Percentiles rank a stretch among this genome's conserved stretches.
phyloP scores from a whole-genome alignment of 1,140 invertebrate species.

The Heliconius hermathena region DNA sequence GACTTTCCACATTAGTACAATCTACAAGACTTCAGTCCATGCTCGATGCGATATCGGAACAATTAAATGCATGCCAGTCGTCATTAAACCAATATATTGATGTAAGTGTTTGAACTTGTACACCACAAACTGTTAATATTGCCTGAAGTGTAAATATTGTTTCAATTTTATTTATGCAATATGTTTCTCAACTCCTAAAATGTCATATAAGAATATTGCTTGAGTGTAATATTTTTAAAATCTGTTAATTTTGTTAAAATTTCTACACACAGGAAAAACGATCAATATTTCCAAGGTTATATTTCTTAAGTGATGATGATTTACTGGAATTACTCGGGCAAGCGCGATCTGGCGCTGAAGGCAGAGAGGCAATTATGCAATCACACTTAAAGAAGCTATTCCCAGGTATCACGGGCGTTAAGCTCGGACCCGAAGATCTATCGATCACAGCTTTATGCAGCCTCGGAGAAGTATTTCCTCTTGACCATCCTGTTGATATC shows the following conservation, averaged over 20 bases:
- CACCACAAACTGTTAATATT: background rate
- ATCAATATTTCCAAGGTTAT: conserved; percentile 95
- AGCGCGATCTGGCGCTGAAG: conserved; percentile 82
- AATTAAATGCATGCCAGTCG: conserved; percentile 95
- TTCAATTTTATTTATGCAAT: background rate
- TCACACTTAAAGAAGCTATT: conserved; percentile 97
- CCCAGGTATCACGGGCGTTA: conserved; percentile 86
- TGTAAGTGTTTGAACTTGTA: conserved; percentile 79
- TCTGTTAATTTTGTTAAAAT: background rate
- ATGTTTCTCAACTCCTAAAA: background rate
- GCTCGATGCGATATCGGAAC: conserved; percentile 91
- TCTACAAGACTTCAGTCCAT: conserved; percentile 89
- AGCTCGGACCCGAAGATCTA: conserved; percentile 65
- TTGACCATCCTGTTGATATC: conserved; percentile 90
- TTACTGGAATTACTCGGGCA: conserved; percentile 96
- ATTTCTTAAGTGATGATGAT: conserved; percentile 98
- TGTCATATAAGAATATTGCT: conserved; percentile 33
- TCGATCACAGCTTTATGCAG: conserved; percentile 79
- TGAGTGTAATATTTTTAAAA: too few species aligned
- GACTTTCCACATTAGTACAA: conserved; percentile 90
- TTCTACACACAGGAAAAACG: conserved; percentile 90
- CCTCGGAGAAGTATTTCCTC: conserved; percentile 91
- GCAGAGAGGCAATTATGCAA: conserved; percentile 93
- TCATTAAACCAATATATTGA: conserved; percentile 97
- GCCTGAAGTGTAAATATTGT: background rate